phyloP scores from a whole-genome alignment of 1,140 invertebrate genomes.

The Psix sp. region DNA sequence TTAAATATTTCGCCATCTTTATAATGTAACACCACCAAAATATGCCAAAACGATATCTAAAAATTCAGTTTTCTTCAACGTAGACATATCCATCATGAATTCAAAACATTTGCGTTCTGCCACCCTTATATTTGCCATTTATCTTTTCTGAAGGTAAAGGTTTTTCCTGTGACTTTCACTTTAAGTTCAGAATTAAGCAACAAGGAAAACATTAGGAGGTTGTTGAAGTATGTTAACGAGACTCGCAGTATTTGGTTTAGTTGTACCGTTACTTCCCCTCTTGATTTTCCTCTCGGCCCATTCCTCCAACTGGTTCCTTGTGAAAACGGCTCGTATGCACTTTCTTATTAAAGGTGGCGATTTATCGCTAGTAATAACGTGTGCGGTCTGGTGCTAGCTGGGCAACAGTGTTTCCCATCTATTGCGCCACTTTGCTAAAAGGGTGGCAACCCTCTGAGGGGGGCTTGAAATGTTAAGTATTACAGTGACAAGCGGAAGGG shows the following conservation, averaged over 20 bases:
- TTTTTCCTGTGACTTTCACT: constrained; percentile 9
- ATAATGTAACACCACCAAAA: too few species aligned
- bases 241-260: constrained; percentile 16
- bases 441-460: constrained; percentile 24
- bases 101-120: too few species aligned
- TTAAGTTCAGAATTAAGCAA: background rate
- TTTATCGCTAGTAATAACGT: constrained; percentile 76
- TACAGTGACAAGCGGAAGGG: constrained; percentile 23
- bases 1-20: too few species aligned
- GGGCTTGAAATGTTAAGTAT: constrained; percentile 42
- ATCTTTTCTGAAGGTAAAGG: too few species aligned
- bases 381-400: constrained; percentile 69
- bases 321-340: constrained; percentile 57
- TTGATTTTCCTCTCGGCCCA: constrained; percentile 32
- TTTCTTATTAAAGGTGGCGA: constrained; percentile 76
- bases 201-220: constrained; percentile 1
- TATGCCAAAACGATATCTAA: too few species aligned
- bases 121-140: too few species aligned
- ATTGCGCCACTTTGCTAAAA: constrained; percentile 31
- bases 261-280: constrained; percentile 24
- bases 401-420: constrained; percentile 60
- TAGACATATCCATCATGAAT: too few species aligned
- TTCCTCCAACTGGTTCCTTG: constrained; percentile 29
- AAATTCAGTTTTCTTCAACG: too few species aligned
- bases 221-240: constrained; percentile 36